Evolutionary conservation across 2,797 vertebrate genomes (phyloP), one percentile per base, ranked within the genome.

Genomic region (Schizothorax lantsangensis): DNA sequence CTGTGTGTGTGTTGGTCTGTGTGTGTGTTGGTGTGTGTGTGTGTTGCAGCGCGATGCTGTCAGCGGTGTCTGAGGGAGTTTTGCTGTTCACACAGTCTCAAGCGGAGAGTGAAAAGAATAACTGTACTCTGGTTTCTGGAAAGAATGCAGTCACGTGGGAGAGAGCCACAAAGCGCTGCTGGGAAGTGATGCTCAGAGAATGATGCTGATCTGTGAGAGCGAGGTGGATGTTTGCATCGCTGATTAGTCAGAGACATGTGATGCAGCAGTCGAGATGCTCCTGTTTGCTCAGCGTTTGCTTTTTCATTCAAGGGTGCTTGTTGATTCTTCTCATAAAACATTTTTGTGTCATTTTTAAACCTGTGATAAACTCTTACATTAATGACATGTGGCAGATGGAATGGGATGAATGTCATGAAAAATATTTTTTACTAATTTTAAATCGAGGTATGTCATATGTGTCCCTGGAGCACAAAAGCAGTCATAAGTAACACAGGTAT

Each of bases 141-240:
- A 52, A 62, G 54, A 77, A 77, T 77, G 59, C 30, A 69, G 84
- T 59, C 64, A 72, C 80, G 23, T 36, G 68, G 10, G 75, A 36
- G 82, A 52, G 64, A 10, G 11, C 6, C 69, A 36, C 17, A 49
- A 83, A 33, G 49, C 36, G 2, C 21, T 59, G 38, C 38, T 12
- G n/a, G 62, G 47, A 78, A 30, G 54, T 40, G 77, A 19, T 80
- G 33, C 45, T 14, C 43, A 68, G 77, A 52, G 36, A 75, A 69
- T 49, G 1, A 30, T 36, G 26, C 1, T 40, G 57, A 43, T 45
- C 45, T 59, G 26, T 2, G 9, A 21, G n/a, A 17, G 9, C 12
- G n/a, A 9, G 14, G 52, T 74, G 30, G 83, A 23, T 89, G 87
- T 90, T 90, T 88, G 75, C 57, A 72, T 66, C 26, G 6, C 40